Conservation (phyloP, 2,888 invertebrate species). For the Polydrusus tereticollis region DNA sequence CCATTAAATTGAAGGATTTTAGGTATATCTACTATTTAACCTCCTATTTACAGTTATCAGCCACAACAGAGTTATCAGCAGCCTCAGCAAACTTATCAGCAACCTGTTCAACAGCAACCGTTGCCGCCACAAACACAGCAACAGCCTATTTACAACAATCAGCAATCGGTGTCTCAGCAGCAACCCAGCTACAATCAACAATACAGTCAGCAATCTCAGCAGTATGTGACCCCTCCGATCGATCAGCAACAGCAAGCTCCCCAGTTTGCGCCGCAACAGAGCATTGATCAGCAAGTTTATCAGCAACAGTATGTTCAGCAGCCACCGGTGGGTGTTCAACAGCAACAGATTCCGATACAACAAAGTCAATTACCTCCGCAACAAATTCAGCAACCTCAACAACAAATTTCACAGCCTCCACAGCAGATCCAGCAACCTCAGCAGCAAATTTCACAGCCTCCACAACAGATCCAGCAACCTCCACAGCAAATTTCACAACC, state of each 20-base stretch:
- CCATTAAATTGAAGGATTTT: neutral
- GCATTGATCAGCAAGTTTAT: conserved; percentile 46
- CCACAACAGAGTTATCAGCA: conserved; percentile 32
- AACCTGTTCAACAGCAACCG: conserved; percentile 39
- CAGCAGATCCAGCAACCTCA: conserved; percentile 65
- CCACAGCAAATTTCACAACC: conserved; percentile 54
- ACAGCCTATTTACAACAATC: conserved; percentile 9
- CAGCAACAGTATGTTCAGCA: conserved; percentile 46
- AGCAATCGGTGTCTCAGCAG: conserved; percentile 22
- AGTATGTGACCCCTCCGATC: conserved; percentile 40
- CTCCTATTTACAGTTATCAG: conserved; percentile 10
- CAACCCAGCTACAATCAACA: conserved; percentile 36
- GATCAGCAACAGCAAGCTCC: conserved; percentile 50
- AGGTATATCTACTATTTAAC: neutral
- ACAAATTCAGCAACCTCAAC: conserved; percentile 61
- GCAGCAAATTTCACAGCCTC: conserved; percentile 60
- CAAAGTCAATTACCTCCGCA: conserved; percentile 53
- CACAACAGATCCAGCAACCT: conserved; percentile 26
- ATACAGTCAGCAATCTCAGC: conserved; percentile 42
- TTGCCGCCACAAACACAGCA: neutral
- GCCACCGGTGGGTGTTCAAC: neutral
- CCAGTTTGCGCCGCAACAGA: conserved; percentile 47
- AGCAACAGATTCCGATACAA: conserved; percentile 17
- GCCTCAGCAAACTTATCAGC: conserved; percentile 46
- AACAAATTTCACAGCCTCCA: conserved; percentile 66